These are phyloP conservation scores for Drosophila carrolli DNA, from an alignment of 1,140 invertebrate species.

Conservation along the genomic window DNA sequence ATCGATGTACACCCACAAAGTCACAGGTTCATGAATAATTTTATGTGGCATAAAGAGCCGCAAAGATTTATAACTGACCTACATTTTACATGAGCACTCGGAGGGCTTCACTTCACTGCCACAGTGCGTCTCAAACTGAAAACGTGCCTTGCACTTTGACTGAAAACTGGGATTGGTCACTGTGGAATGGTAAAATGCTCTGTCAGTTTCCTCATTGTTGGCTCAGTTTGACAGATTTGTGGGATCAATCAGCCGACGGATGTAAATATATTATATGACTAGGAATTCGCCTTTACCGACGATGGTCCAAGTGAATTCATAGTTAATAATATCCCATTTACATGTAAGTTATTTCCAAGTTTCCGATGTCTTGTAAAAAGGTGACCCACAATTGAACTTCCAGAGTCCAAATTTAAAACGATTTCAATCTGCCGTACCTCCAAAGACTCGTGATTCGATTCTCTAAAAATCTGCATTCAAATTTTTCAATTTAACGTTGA, in stretches of 20 bases:
- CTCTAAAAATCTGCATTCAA: no score
- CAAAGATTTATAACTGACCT: constrained; percentile 67
- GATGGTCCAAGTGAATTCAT: no score
- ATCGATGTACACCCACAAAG: constrained; percentile 35
- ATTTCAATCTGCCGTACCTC: no score
- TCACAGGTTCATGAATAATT: constrained; percentile 46
- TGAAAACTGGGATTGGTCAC: constrained; percentile 19
- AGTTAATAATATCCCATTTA: no score
- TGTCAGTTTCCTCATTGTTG: constrained; percentile 55
- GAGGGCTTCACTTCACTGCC: constrained; percentile 9
- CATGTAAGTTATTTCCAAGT: no score
- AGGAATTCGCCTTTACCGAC: background rate
- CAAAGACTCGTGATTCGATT: no score
- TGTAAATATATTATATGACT: constrained; percentile 4
- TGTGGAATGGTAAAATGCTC: background rate
- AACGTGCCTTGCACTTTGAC: constrained; percentile 36
- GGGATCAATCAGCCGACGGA: constrained; percentile 25
- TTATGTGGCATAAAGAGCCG: constrained; percentile 41
- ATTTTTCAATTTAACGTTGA: no score
- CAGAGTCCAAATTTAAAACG: no score
- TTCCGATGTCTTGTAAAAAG: no score
- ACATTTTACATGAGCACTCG: constrained; percentile 53
- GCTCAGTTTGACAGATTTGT: constrained; percentile 24
- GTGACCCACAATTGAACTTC: no score
- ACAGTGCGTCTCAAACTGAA: constrained; percentile 31